phyloP scores from a whole-genome alignment of 2,797 vertebrate species.

The Sternotherus odoratus region DNA sequence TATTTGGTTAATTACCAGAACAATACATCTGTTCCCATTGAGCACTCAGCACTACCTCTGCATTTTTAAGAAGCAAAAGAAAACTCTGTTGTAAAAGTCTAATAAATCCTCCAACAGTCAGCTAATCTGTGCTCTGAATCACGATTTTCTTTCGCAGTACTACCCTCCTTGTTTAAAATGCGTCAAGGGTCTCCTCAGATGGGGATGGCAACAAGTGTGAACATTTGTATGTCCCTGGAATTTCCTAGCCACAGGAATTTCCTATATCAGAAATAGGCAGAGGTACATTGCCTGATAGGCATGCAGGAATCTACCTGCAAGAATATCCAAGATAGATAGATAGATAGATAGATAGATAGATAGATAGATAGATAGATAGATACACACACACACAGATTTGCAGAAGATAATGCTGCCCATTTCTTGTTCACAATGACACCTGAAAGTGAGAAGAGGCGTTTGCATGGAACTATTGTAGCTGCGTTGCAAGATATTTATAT shows the following conservation, averaged over 20 bases:
- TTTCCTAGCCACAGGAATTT: not conserved
- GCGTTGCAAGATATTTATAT: no score
- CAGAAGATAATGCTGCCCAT: no score
- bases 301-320: not conserved
- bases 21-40: not conserved
- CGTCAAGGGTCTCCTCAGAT: not conserved
- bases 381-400: not conserved
- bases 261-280: not conserved
- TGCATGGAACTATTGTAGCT: no score
- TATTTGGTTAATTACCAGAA: not conserved
- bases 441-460: no score
- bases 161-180: not conserved
- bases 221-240: not conserved
- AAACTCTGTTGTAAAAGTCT: slow-evolving; percentile 17
- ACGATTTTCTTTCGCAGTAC: not conserved
- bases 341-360: no score
- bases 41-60: not conserved
- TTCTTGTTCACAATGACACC: no score
- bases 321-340: not conserved
- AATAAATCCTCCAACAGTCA: not conserved
- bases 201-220: not conserved
- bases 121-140: slow-evolving; percentile 16
- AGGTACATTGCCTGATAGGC: not conserved
- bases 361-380: no score
- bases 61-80: not conserved